Evolutionary conservation across 92 coral and sea anemone species (phyloP), one percentile per base, ranked within the genome.

Genomic region (Paragorgia papillata): DNA sequence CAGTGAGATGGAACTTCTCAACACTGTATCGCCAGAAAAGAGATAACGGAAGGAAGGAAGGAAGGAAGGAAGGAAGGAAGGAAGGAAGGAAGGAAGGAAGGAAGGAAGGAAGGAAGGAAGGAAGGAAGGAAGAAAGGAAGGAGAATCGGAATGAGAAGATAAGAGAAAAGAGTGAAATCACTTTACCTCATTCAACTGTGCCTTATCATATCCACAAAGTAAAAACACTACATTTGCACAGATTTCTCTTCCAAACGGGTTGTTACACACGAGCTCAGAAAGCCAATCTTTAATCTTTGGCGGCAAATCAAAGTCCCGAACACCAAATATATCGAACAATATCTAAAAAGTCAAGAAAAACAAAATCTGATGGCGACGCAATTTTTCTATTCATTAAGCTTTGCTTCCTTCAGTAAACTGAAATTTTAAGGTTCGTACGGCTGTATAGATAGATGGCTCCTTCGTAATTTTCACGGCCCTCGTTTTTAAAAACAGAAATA

Each of bases 281-380:
- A 92, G 71, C 91, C 91, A 92, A 22, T 75, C 87, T 75, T 87
- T 75, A 9, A 85, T 14, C 37, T 41, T 43, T 26, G 73, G 34
- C 22, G 97, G 90, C 15, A 93, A 91, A 12, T 87, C 64, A 41
- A 92, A 92, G 55, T 89, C 97, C n/a, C 85, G 94, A 61, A 85
- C 73, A 3, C 97, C 97, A 66, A 89, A 79, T 7, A 92, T 13
- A 15, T 89, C 62, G 79, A 70, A 87, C 29, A 89, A 54, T 13
- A 50, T 10, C 97, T 92, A 51, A 10, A 44, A 56, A 7, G 53
- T 6, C n/a, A 15, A 37, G 43, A 37, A 37, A 37, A 37, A 37
- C 10, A 37, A 30, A n/a, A n/a, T n/a, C n/a, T n/a, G n/a, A n/a
- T n/a, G n/a, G n/a, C n/a, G n/a, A n/a, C n/a, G n/a, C n/a, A n/a